Evolutionary conservation across 2,888 invertebrate genomes (phyloP).

Genomic region (Netelia inedita): DNA sequence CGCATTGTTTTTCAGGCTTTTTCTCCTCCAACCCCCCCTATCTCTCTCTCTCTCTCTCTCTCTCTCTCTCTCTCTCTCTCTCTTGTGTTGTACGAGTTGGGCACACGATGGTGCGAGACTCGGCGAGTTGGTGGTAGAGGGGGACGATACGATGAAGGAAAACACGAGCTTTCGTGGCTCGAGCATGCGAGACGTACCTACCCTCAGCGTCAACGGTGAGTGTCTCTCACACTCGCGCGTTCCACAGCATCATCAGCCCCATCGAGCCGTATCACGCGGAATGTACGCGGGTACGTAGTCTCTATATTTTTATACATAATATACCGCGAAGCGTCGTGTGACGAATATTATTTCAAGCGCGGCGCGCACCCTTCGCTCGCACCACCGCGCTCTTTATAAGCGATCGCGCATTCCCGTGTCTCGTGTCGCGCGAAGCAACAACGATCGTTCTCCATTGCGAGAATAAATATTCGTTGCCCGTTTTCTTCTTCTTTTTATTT

Average conservation of each 20-base stretch:
- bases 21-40: not conserved
- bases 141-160: conserved; percentile 15
- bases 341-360: conserved; percentile 63
- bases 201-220: not conserved
- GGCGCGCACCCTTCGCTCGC: conserved; percentile 5
- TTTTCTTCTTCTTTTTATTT: no score
- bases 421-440: not conserved
- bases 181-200: conserved; percentile 51
- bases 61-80: conserved; percentile 24
- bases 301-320: conserved; percentile 24
- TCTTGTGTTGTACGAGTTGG: conserved; percentile 28
- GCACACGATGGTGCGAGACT: conserved; percentile 49
- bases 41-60: conserved; percentile 14
- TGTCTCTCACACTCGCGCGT: conserved; percentile 36
- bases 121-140: conserved; percentile 60
- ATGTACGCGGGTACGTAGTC: not conserved
- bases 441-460: not conserved
- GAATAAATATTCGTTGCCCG: not conserved
- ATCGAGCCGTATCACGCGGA: conserved; percentile 19
- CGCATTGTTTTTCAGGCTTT: conserved; percentile 53
- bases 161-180: conserved; percentile 47
- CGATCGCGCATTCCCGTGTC: not conserved
- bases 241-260: conserved; percentile 39
- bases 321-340: conserved; percentile 52
- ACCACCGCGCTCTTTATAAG: conserved; percentile 17